These are phyloP conservation scores for Saturnia pavonia DNA, from an alignment of 2,888 invertebrate species.

Conservation along the genomic window DNA sequence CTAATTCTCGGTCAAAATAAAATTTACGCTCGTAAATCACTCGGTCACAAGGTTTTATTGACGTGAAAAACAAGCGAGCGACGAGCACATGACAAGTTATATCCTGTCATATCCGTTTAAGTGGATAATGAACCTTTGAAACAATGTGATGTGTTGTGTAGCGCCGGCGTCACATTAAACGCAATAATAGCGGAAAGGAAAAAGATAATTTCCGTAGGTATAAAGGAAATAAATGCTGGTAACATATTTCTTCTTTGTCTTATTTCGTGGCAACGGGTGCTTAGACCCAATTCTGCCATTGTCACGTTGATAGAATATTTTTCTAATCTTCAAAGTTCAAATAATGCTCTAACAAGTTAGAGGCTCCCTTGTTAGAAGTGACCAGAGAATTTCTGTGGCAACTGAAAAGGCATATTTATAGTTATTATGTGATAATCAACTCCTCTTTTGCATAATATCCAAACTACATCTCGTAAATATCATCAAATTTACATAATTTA, in stretches of 20 bases:
- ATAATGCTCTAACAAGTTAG: too few relatives aligned
- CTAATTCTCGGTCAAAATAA: neutral
- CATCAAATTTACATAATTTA: too few relatives aligned
- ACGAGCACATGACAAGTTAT: slow-evolving; percentile 34
- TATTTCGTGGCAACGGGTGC: too few relatives aligned
- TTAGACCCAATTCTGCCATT: too few relatives aligned
- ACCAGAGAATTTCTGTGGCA: too few relatives aligned
- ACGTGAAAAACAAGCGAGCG: slow-evolving; percentile 28
- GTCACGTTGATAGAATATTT: too few relatives aligned
- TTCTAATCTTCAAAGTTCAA: too few relatives aligned
- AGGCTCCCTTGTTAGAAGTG: too few relatives aligned
- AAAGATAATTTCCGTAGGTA: neutral
- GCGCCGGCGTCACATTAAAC: slow-evolving; percentile 38
- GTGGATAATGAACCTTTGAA: slow-evolving; percentile 37
- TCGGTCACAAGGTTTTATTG: slow-evolving; percentile 21
- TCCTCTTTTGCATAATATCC: too few relatives aligned
- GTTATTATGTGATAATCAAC: too few relatives aligned
- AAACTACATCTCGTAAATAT: too few relatives aligned
- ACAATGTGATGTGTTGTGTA: slow-evolving; percentile 28
- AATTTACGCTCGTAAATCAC: slow-evolving; percentile 24
- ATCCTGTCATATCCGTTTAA: slow-evolving; percentile 34
- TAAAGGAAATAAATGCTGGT: neutral
- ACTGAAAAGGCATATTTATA: too few relatives aligned
- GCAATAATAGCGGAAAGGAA: neutral
- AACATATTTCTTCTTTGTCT: neutral